These are phyloP conservation scores for Austrofundulus limnaeus DNA, from an alignment of 2,113 vertebrate species.

Conservation along the genomic window DNA sequence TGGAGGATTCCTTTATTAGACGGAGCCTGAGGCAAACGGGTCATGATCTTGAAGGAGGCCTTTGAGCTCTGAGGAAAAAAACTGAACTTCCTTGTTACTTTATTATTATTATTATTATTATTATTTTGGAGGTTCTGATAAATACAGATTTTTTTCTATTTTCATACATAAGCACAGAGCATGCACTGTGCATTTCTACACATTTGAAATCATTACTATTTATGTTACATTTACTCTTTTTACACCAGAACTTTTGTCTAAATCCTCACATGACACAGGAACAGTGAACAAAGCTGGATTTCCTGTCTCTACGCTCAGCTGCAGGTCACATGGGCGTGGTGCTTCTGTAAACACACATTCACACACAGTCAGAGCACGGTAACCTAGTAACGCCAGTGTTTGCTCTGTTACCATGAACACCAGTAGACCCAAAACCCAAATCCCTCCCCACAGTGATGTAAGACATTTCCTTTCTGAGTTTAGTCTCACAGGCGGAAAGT, in stretches of 20 bases:
- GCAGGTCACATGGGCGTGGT: constrained; percentile 54
- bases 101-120: no score
- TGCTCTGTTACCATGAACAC: constrained; percentile 46
- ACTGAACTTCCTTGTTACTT: no score
- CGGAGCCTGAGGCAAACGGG: background rate
- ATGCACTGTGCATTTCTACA: background rate
- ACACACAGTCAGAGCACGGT: constrained; percentile 14
- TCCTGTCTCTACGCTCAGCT: constrained; percentile 11
- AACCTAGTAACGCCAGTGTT: constrained; percentile 62
- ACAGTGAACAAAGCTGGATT: constrained; percentile 11
- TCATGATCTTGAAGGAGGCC: background rate
- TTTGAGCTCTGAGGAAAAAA: background rate
- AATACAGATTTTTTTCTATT: background rate
- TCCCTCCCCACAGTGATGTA: constrained; percentile 22
- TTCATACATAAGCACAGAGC: background rate
- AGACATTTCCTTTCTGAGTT: constrained; percentile 10
- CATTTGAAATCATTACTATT: background rate
- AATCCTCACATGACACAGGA: background rate
- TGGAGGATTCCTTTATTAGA: background rate
- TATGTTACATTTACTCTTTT: background rate
- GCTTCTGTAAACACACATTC: constrained; percentile 22
- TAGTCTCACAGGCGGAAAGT: constrained; percentile 27
- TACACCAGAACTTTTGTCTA: background rate
- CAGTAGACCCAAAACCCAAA: constrained; percentile 11
- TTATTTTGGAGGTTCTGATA: no score